Conservation (phyloP, 2,113 vertebrate genomes). For the Toxotes jaculatrix region DNA sequence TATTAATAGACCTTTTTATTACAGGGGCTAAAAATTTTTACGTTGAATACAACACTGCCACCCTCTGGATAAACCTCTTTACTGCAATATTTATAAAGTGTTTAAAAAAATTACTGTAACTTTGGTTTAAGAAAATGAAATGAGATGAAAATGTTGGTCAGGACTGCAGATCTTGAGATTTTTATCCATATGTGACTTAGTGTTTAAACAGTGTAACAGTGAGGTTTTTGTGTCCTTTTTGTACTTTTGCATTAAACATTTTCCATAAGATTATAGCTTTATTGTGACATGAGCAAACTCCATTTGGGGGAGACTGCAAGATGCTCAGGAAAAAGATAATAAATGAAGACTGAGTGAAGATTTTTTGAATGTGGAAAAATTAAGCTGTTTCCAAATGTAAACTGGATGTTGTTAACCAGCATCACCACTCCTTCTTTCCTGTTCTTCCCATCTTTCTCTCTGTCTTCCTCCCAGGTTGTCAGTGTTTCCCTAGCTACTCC, state of each 20-base stretch:
- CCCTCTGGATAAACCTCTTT: slow-evolving; percentile 52
- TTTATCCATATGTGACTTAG: neutral
- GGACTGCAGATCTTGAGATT: neutral
- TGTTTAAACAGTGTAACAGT: neutral
- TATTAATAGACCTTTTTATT: slow-evolving; percentile 48
- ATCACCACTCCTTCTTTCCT: slow-evolving; percentile 15
- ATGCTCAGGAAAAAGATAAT: neutral
- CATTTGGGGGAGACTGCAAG: neutral
- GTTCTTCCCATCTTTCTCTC: slow-evolving; percentile 8
- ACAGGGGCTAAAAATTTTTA: slow-evolving; percentile 10
- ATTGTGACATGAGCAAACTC: neutral
- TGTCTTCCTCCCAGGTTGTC: slow-evolving; percentile 66
- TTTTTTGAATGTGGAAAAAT: neutral
- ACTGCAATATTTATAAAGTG: slow-evolving; percentile 25
- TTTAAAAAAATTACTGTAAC: neutral
- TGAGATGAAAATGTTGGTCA: neutral
- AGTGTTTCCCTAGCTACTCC: slow-evolving; percentile 68
- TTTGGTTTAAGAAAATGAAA: neutral
- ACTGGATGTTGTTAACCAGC: neutral
- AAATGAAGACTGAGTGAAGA: neutral
- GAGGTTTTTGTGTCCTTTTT: neutral
- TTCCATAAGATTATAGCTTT: neutral
- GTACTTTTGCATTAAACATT: neutral
- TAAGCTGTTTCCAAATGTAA: slow-evolving; percentile 6
- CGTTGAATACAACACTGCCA: slow-evolving; percentile 72